Evolutionary conservation across 2,888 invertebrate genomes (phyloP).

Genomic region (Catocala fraxini): DNA sequence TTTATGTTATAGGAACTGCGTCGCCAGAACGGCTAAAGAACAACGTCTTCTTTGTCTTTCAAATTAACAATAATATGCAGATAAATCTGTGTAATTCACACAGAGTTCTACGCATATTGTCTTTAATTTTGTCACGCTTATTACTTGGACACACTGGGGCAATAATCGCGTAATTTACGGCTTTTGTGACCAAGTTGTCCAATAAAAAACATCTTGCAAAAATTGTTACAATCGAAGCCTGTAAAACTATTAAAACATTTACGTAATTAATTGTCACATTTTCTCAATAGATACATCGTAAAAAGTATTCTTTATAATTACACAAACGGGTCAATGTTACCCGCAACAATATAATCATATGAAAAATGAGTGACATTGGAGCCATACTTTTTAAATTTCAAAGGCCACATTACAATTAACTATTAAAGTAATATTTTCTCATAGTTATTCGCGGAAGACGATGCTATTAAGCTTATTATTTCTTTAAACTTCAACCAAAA

Average conservation of each 20-base stretch:
- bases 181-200: no score
- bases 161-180: no score
- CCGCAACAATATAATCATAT: not conserved
- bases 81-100: no score
- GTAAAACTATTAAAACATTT: not conserved
- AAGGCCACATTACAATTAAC: constrained; percentile 29
- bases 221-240: no score
- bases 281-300: not conserved
- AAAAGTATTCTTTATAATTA: not conserved
- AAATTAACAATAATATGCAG: no score
- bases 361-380: constrained; percentile 16
- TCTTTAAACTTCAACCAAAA: constrained; percentile 11
- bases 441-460: constrained; percentile 31
- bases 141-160: no score
- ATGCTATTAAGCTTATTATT: constrained; percentile 26
- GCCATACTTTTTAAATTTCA: constrained; percentile 8
- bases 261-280: constrained; percentile 1
- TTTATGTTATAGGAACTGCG: no score
- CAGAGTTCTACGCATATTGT: no score
- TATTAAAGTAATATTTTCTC: constrained; percentile 29
- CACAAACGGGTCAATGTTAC: constrained; percentile 9
- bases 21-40: no score
- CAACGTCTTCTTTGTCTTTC: no score
- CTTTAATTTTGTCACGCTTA: no score
- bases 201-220: no score